Evolutionary conservation across 2,888 invertebrate genomes (phyloP), one percentile per base, ranked within the genome.

Genomic region (Pantelozetes paolii): DNA sequence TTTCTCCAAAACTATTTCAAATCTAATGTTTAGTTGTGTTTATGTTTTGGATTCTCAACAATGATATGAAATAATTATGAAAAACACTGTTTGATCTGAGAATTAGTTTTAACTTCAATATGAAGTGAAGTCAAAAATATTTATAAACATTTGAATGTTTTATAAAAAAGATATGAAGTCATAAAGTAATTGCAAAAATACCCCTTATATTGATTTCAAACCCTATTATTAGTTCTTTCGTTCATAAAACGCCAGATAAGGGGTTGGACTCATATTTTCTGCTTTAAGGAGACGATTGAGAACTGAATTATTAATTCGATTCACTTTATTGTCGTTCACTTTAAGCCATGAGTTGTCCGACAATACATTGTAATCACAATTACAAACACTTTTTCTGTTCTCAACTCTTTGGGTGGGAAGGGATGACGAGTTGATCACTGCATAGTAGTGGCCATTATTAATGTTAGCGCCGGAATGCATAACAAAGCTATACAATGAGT

Each of bases 371-470:
- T 6, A n/a, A 64, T 3, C 36, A 64, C 64, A 64, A n/a, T 11
- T 36, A n/a, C 64, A 64, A n/a, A 13, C 18, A 11, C 15, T 28
- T 28, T 26, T 59, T 11, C 23, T 23, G 11, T 13, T 64, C 23
- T 15, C 13, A 36, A 5, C n/a, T 32, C 15, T 13, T 20, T 36
- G 1, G 11, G 9, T 26, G 1, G 26, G 9, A 5, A 23, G 5
- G 20, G 20, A 20, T 32, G n/a, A 3, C 9, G 64, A 64, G 26
- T 64, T n/a, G 5, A 64, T 64, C 9, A 64, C 64, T 1, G 64
- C 40, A 30, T 64, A 64, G 30, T 64, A 64, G 40, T 64, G 64
- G 1, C 64, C 64, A 36, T 64, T 64, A 36, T 64, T 23, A 8
- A 28, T 40, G n/a, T 32, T 13, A 6, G 36, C 3, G 9, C 64